Evolutionary conservation across 1,140 invertebrate genomes (phyloP), one percentile per base, ranked within the genome.

Genomic region (Diploscapter pachys): DNA sequence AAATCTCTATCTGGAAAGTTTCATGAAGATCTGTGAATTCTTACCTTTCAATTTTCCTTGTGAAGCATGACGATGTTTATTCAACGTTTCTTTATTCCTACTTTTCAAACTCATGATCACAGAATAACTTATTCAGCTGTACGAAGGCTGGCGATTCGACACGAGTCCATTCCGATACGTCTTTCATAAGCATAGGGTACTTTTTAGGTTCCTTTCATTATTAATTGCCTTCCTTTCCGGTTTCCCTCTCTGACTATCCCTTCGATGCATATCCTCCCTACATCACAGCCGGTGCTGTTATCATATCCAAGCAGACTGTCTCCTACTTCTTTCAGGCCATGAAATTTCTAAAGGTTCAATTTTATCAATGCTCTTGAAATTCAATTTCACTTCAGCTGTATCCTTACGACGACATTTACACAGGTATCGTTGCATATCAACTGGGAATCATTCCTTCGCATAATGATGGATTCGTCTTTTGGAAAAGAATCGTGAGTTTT

Each of bases 351-450:
- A 6, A 57, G 51, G 52, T 9, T 65, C 9, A 49, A 48, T 8
- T 65, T 2, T 2, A n/a, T 65, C 50, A 13, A n/a, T 2, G 31
- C 9, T 2, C 50, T 65, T 65, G 63, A 56, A 67, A 57, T 67
- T 31, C 13, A n/a, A 66, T 59, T n/a, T 11, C 13, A 71, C 11
- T 79, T 4, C 49, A 66, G 57, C 52, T 80, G 50, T 84, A 79
- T 66, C 73, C 71, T 31, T 81, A 83, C 68, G 82, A 84, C 65
- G 82, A 84, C 59, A 66, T 84, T 66, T 84, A 80, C 72, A 71
- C 81, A 11, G 80, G 79, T 52, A 83, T 83, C 50, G 31, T 83
- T 8, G 80, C 82, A 8, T 73, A 83, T 71, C 55, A 54, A 13
- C 73, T 83, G 3, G 75, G 75, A 9, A 61, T 78, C 13, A 61